Percentiles rank a stretch among this genome's conserved stretches.
Evolutionary conservation across 2,888 invertebrate species (phyloP).

Genomic region (Lamproptera curius): DNA sequence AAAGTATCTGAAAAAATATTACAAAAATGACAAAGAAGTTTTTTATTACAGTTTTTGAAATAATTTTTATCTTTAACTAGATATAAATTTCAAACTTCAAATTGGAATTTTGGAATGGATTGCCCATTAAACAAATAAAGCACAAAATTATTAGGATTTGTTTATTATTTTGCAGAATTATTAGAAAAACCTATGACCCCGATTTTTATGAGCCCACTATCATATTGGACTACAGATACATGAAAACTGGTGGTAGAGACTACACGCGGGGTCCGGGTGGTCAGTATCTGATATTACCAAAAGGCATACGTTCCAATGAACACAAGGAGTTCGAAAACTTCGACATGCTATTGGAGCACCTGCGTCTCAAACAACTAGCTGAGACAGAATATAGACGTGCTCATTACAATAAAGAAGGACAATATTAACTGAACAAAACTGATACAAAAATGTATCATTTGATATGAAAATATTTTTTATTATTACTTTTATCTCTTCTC

Average conservation of each 20-base stretch:
- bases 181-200: constrained; percentile 47
- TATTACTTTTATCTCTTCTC: background rate
- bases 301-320: constrained; percentile 38
- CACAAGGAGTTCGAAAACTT: constrained; percentile 49
- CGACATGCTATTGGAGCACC: constrained; percentile 54
- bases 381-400: constrained; percentile 28
- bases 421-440: no score
- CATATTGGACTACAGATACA: constrained; percentile 60
- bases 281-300: constrained; percentile 58
- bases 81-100: no score
- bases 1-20: no score
- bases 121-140: no score
- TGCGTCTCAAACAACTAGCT: constrained; percentile 44
- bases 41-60: no score
- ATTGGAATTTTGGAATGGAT: no score
- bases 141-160: no score
- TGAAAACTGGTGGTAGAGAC: constrained; percentile 59
- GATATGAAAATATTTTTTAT: background rate
- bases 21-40: no score
- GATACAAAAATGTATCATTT: background rate
- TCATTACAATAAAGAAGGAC: constrained; percentile 2
- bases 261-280: constrained; percentile 60
- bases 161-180: constrained; percentile 11
- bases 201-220: constrained; percentile 57
- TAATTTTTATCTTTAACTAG: no score